Conservation (phyloP, 2,113 vertebrate genomes). For the Chloebia gouldiae region DNA sequence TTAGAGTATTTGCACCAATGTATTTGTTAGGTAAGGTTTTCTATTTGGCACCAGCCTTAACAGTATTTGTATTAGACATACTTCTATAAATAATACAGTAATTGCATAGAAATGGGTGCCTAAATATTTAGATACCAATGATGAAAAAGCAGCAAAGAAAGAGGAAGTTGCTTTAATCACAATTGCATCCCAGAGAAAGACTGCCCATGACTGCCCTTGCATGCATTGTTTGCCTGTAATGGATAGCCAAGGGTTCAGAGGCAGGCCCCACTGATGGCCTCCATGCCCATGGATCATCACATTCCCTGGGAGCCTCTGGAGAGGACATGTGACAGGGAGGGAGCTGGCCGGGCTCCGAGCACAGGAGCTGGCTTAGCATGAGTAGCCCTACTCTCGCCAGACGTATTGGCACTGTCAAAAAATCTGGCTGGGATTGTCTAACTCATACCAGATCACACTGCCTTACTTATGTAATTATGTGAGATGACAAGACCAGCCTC, state of each 20-base stretch:
- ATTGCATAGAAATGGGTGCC: neutral
- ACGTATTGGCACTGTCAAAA: neutral
- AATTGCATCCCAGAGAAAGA: neutral
- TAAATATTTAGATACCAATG: neutral
- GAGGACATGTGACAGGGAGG: neutral
- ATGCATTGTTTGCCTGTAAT: neutral
- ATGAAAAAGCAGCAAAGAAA: neutral
- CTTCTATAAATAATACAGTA: neutral
- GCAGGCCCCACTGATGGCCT: neutral
- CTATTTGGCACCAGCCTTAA: neutral
- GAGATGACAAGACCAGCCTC: neutral
- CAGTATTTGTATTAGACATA: neutral
- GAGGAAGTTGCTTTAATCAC: neutral
- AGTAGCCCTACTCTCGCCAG: neutral
- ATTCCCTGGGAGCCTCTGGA: neutral
- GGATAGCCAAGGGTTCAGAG: neutral
- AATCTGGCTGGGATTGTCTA: neutral
- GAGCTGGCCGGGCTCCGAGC: rapidly evolving
- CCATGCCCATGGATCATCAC: rapidly evolving
- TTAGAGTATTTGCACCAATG: neutral
- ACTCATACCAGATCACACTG: neutral
- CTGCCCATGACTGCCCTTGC: neutral
- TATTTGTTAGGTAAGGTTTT: neutral
- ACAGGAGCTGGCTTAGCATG: neutral
- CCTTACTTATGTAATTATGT: no score